Percentiles rank a stretch among this genome's conserved stretches.
Evolutionary conservation across 2,888 invertebrate species (phyloP).

Genomic region (Phyto melanocephala): DNA sequence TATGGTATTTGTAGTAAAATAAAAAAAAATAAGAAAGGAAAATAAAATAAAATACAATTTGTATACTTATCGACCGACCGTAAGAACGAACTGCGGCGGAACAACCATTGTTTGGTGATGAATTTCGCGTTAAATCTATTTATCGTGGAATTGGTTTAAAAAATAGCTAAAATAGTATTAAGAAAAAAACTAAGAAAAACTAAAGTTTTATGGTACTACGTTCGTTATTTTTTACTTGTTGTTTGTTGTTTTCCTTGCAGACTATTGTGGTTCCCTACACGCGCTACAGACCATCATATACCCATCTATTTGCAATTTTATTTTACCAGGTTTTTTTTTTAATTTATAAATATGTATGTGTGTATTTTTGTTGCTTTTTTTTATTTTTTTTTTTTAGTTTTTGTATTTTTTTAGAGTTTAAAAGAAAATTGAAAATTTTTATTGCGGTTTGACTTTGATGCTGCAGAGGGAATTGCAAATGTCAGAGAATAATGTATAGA

Average conservation of each 20-base stretch:
- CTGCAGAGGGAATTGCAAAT: slow-evolving; percentile 52
- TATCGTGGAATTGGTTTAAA: slow-evolving; percentile 52
- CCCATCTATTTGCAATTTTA: background rate
- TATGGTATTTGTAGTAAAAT: background rate
- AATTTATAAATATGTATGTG: too few relatives aligned
- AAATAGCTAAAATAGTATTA: background rate
- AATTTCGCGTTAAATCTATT: slow-evolving; percentile 47
- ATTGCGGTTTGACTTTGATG: slow-evolving; percentile 61
- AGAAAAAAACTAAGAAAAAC: slow-evolving; percentile 20
- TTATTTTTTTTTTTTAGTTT: background rate
- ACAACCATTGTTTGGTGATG: background rate
- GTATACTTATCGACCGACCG: slow-evolving; percentile 18
- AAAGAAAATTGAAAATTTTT: slow-evolving; percentile 42
- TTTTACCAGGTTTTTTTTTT: background rate
- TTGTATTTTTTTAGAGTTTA: background rate
- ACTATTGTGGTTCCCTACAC: slow-evolving; percentile 6
- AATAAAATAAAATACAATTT: background rate
- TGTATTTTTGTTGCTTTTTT: background rate
- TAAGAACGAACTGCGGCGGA: background rate
- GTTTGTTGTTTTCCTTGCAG: background rate
- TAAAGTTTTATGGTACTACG: background rate
- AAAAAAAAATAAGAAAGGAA: too few relatives aligned
- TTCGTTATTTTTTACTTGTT: slow-evolving; percentile 1
- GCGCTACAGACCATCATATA: background rate
- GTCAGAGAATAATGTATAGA: background rate